phyloP scores from a whole-genome alignment of 2,113 vertebrate species.

The Theristicus caerulescens region DNA sequence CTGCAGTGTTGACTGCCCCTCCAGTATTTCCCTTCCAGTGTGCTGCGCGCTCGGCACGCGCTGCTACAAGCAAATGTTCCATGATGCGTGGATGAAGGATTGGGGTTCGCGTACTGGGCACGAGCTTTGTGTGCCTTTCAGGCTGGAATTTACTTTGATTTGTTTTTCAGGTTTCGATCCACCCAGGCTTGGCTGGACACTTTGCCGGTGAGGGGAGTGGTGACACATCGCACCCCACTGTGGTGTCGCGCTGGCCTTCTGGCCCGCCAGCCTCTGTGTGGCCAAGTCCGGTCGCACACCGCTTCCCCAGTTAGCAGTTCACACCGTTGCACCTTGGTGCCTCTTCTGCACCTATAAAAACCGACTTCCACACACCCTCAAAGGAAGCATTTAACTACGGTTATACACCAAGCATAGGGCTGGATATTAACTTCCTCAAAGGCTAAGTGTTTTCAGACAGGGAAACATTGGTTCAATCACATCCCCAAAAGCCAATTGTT shows the following conservation, averaged over 20 bases:
- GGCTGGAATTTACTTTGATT: not conserved
- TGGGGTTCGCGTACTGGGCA: not conserved
- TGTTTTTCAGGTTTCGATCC: not conserved
- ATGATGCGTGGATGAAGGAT: not conserved
- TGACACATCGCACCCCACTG: not conserved
- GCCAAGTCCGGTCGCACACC: not conserved
- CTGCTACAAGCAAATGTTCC: not conserved
- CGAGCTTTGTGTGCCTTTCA: not conserved
- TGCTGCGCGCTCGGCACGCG: not conserved
- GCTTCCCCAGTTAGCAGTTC: not conserved
- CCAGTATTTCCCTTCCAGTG: constrained; percentile 3
- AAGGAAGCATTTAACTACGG: not conserved
- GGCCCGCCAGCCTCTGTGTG: not conserved
- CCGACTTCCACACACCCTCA: not conserved
- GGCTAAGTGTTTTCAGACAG: not conserved
- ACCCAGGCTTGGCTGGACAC: rapidly evolving
- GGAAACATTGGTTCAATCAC: not conserved
- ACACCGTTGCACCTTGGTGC: not conserved
- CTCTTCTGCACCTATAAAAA: not conserved
- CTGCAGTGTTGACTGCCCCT: not conserved
- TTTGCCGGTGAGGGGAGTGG: not conserved
- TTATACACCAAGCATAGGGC: rapidly evolving
- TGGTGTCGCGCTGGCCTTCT: rapidly evolving
- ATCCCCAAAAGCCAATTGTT: not conserved
- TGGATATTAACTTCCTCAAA: not conserved